Evolutionary conservation across 2,888 invertebrate genomes (phyloP).

Genomic region (Ariolimax columbianus): DNA sequence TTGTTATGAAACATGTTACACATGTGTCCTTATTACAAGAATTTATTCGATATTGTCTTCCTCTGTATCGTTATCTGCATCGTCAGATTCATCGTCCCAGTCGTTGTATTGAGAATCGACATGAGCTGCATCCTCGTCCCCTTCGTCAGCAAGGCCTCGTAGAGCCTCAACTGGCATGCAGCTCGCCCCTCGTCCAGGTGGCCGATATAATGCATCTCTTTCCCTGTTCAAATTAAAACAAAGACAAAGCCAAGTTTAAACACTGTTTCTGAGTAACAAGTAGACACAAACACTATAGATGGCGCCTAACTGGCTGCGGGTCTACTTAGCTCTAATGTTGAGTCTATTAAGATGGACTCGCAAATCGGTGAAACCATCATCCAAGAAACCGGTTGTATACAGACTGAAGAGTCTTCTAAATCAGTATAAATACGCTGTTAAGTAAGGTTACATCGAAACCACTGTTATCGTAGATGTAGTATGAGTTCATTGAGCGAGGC

Average conservation of each 20-base stretch:
- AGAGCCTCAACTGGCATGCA: constrained; percentile 13
- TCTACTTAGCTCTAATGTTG: too few species aligned
- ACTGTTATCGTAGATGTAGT: too few species aligned
- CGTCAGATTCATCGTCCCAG: not conserved
- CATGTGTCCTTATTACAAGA: not conserved
- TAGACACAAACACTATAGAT: too few species aligned
- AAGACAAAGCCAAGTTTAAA: not conserved
- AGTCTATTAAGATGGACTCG: too few species aligned
- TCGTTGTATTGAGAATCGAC: not conserved
- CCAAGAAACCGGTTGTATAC: too few species aligned
- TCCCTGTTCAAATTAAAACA: constrained; percentile 11
- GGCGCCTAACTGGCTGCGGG: too few species aligned
- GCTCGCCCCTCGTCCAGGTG: constrained; percentile 25
- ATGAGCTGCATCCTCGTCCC: not conserved
- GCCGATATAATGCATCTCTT: constrained; percentile 17
- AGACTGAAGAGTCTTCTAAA: too few species aligned
- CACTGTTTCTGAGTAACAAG: not conserved
- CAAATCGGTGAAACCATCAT: too few species aligned
- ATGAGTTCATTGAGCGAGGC: too few species aligned
- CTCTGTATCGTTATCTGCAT: not conserved
- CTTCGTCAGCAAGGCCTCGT: not conserved
- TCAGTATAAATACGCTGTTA: too few species aligned
- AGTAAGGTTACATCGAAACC: too few species aligned
- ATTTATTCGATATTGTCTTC: not conserved
- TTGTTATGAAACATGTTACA: too few species aligned